Base-by-base conservation (phyloP, 2,888 invertebrate species). In the Celastrina argiolus region DNA sequence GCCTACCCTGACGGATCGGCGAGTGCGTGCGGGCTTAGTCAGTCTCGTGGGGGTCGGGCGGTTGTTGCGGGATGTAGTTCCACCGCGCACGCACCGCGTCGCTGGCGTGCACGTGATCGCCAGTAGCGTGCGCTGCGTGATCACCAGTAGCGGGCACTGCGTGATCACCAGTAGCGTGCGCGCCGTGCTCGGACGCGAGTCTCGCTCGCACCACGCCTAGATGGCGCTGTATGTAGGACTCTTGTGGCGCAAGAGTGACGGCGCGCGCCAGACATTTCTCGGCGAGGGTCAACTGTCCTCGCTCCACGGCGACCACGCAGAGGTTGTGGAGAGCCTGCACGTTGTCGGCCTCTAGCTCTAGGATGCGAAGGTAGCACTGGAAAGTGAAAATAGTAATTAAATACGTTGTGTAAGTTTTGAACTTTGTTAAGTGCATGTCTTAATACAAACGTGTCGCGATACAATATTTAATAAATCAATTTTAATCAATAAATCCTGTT, bases 251-350 rank as follows among this genome's bases (percentile, higher is more conserved):
- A 28, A 98, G 88, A 6, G 92, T 91, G 65, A 96, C 95, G 1
- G 97, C 97, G 63, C 94, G 93, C 63, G 94, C 92, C 18, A 99
- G 92, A 81, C 99, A 99, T 65, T 94, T 93, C 73, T 97, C 96
- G 0, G 98, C 99, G 66, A 94, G 92, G n/a, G 94, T 92, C 34
- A 99, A 92, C 76, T 96, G 94, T 10, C 98, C 98, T 42, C 97
- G 93, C 84, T 99, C 98, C 6, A 99, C 98, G 74, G 96, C 96
- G 0, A 99, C 98, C 7, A 99, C 99, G 86, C 99, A 99, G 28
- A 99, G 92, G 87, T 99, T 99, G 91, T 99, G 99, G 56, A 97
- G 92, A 0, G 98, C 98, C 88, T 98, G 98, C 70, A 97, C 96
- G 83, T 98, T 98, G 74, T 95, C 94, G 0, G 98, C 96, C 75